Evolutionary conservation across 2,113 vertebrate genomes (phyloP).

Genomic region (Nothoprocta perdicaria): DNA sequence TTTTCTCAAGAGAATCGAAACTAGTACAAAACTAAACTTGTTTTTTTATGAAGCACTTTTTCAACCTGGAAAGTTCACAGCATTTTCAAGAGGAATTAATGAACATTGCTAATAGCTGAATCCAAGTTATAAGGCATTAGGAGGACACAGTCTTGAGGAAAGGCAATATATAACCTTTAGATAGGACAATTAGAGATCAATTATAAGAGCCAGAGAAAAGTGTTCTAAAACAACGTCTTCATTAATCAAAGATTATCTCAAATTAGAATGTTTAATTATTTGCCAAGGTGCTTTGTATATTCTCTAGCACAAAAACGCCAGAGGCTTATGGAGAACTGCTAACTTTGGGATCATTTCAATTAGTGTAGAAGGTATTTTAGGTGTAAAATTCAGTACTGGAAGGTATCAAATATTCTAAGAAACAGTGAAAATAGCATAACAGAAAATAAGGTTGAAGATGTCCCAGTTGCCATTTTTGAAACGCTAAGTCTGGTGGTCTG

Average conservation of each 20-base stretch:
- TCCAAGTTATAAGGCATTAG: constrained; percentile 54
- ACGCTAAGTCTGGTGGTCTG: neutral
- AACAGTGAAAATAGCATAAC: neutral
- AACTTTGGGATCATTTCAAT: neutral
- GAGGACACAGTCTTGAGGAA: constrained; percentile 60
- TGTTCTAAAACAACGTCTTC: constrained; percentile 47
- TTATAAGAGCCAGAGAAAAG: constrained; percentile 59
- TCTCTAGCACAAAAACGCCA: neutral
- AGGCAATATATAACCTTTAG: constrained; percentile 75
- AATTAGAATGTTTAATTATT: constrained; percentile 71
- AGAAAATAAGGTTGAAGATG: neutral
- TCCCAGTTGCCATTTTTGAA: neutral
- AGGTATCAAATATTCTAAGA: neutral
- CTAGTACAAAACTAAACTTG: neutral
- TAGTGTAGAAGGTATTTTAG: neutral
- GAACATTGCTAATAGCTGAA: constrained; percentile 61
- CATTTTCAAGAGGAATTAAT: constrained; percentile 64
- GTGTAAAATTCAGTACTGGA: neutral
- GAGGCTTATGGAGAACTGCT: neutral
- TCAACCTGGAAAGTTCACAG: constrained; percentile 50
- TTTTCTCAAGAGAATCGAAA: neutral
- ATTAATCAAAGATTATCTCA: constrained; percentile 68
- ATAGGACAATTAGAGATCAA: constrained; percentile 70
- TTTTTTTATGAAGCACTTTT: neutral
- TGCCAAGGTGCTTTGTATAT: constrained; percentile 28